phyloP scores from a whole-genome alignment of 2,113 vertebrate genomes.

The Ageneiosus marmoratus region DNA sequence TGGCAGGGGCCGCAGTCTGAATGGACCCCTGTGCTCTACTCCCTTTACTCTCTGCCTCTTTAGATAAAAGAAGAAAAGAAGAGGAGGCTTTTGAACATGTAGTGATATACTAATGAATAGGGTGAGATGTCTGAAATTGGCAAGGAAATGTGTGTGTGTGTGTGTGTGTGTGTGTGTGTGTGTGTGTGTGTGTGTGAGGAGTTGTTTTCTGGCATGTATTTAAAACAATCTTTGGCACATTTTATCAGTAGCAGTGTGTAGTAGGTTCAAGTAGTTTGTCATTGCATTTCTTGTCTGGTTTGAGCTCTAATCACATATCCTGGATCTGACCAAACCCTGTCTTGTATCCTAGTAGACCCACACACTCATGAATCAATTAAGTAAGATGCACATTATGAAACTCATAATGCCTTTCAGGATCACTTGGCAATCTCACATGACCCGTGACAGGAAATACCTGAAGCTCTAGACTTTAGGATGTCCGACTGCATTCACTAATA shows the following conservation, averaged over 20 bases:
- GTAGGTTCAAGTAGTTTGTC: background rate
- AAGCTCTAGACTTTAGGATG: background rate
- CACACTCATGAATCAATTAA: background rate
- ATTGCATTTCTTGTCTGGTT: background rate
- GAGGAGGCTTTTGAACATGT: conserved; percentile 27
- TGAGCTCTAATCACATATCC: background rate
- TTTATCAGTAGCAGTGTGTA: background rate
- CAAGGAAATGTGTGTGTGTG: background rate
- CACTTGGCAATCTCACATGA: background rate
- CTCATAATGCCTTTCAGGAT: background rate
- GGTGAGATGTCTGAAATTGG: conserved; percentile 48
- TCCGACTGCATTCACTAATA: background rate
- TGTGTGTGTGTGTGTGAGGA: background rate
- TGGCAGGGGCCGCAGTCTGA: background rate
- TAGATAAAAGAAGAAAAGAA: conserved; percentile 22
- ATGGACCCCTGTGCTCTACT: background rate
- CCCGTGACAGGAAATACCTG: background rate
- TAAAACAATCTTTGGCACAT: background rate
- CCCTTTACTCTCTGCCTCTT: conserved; percentile 5
- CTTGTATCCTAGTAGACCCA: background rate
- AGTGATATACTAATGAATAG: conserved; percentile 53
- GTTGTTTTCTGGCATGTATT: conserved; percentile 23
- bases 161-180: conserved; percentile 37
- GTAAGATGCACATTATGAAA: background rate
- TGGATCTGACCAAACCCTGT: background rate